phyloP scores from a whole-genome alignment of 2,888 invertebrate genomes.

The Tachina lurida region DNA sequence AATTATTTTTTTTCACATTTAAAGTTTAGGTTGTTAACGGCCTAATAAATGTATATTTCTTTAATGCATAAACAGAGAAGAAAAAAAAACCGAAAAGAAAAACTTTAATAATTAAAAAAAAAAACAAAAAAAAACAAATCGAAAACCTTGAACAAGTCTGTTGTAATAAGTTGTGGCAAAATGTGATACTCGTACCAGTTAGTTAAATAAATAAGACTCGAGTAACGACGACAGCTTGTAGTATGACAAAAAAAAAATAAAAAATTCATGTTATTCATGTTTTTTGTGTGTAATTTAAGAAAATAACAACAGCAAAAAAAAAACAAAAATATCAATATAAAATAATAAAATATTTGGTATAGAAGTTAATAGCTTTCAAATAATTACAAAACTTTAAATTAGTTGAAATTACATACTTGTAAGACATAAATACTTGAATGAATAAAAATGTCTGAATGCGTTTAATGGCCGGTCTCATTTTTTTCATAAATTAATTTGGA shows the following conservation, averaged over 20 bases:
- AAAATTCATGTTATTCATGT: constrained; percentile 57
- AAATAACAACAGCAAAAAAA: constrained; percentile 30
- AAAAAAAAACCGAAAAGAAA: constrained; percentile 1
- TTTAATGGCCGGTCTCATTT: constrained; percentile 38
- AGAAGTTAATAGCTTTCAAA: constrained; percentile 58
- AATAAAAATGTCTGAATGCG: constrained; percentile 18
- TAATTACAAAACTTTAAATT: constrained; percentile 62
- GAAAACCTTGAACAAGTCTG: constrained; percentile 55
- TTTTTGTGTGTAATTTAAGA: constrained; percentile 55
- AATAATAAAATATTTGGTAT: constrained; percentile 27
- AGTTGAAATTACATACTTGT: constrained; percentile 45
- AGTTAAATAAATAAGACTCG: constrained; percentile 19
- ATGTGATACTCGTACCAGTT: constrained; percentile 48
- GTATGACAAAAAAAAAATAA: constrained; percentile 36
- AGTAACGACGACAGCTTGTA: constrained; percentile 23
- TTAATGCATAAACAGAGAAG: constrained; percentile 6
- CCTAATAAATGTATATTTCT: constrained; percentile 42
- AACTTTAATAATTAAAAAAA: constrained; percentile 42
- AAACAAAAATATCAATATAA: neutral
- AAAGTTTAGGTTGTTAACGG: constrained; percentile 36
- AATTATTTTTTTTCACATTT: constrained; percentile 5
- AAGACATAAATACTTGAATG: constrained; percentile 2
- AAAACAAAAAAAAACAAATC: constrained; percentile 41
- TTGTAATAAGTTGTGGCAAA: constrained; percentile 54
- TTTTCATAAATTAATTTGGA: constrained; percentile 38